phyloP scores from a whole-genome alignment of 2,113 vertebrate species.

The Globicephala melas region DNA sequence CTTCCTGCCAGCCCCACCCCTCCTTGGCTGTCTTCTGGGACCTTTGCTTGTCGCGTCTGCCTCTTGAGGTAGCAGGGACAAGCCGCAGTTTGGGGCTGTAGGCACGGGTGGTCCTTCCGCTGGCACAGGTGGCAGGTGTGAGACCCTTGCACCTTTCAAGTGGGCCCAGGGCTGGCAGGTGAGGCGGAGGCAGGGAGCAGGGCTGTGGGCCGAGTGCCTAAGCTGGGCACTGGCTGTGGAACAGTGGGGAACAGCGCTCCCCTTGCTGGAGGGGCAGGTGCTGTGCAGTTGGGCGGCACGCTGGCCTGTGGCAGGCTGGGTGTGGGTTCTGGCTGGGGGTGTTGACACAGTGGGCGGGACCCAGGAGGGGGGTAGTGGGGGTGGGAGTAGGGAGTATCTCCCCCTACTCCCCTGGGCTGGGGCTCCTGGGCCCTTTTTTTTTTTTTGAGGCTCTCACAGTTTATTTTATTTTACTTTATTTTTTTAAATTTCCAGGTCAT shows the following conservation, averaged over 20 bases:
- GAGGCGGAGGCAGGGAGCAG: neutral
- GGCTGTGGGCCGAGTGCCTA: too few species aligned
- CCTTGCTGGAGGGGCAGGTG: neutral
- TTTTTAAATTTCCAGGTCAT: neutral
- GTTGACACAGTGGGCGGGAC: rapidly evolving
- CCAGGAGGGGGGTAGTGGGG: neutral
- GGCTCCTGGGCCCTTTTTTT: neutral
- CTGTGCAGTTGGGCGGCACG: neutral
- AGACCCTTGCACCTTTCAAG: neutral
- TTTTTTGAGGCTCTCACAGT: neutral
- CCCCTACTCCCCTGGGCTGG: neutral
- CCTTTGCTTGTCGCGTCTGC: neutral
- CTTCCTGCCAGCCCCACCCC: too few species aligned
- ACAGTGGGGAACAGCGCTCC: neutral
- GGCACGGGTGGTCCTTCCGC: neutral
- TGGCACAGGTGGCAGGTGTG: neutral
- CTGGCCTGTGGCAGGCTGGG: neutral
- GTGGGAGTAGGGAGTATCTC: neutral
- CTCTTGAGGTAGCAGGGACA: neutral
- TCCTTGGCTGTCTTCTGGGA: neutral
- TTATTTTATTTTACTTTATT: neutral
- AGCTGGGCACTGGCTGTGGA: neutral
- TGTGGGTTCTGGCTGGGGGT: neutral
- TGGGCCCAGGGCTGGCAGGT: neutral
- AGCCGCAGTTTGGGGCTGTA: neutral